A percentile compares a stretch with the other conserved stretches of the same genome.
phyloP scores from a whole-genome alignment of 2,113 vertebrate species.

The Pseudorectes ferrugineus region DNA sequence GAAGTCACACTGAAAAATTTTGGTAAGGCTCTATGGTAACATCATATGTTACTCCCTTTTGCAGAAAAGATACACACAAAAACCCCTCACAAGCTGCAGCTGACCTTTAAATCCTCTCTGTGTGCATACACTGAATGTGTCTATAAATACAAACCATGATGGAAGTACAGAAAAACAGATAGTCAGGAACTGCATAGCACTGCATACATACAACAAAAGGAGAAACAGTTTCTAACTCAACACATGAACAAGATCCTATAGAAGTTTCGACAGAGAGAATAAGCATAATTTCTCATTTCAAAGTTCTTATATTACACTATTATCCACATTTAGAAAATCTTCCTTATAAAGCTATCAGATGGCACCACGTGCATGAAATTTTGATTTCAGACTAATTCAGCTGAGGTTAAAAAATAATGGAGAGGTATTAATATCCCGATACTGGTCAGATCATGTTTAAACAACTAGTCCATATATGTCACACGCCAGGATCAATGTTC shows the following conservation, averaged over 20 bases:
- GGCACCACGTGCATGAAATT: background rate
- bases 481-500: background rate
- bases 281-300: background rate
- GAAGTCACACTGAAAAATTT: background rate
- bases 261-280: background rate
- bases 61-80: background rate
- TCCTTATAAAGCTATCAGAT: background rate
- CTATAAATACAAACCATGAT: background rate
- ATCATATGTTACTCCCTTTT: fast-evolving
- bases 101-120: background rate
- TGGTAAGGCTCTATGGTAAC: background rate
- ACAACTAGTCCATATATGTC: background rate
- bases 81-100: background rate
- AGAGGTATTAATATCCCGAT: background rate
- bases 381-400: background rate
- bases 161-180: background rate
- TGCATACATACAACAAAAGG: background rate
- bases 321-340: background rate
- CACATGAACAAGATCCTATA: background rate
- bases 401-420: background rate
- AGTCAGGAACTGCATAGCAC: background rate
- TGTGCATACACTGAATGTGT: background rate
- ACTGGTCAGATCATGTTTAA: background rate
- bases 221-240: background rate
- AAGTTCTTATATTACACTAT: background rate